Evolutionary conservation across 2,113 vertebrate genomes (phyloP).

Genomic region (Chloroceryle aenea): DNA sequence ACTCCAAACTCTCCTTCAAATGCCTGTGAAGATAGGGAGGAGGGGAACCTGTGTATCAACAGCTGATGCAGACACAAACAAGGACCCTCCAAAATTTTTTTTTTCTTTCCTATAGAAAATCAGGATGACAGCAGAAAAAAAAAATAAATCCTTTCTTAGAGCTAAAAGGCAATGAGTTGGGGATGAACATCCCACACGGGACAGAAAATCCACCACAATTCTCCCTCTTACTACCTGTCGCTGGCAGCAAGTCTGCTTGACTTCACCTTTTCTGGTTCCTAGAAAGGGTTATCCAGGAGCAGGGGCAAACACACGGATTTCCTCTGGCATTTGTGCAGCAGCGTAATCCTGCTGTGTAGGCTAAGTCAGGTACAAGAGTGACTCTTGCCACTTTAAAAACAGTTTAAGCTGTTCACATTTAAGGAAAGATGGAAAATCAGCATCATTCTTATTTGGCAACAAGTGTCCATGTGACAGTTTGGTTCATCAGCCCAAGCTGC

Average conservation of each 20-base stretch:
- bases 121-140: neutral
- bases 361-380: neutral
- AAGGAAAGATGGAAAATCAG: conserved; percentile 32
- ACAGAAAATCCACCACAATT: neutral
- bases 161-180: rapidly evolving
- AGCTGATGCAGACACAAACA: neutral
- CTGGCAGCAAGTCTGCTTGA: neutral
- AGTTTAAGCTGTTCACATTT: neutral
- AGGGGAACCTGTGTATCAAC: neutral
- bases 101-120: neutral
- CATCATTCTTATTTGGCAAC: neutral
- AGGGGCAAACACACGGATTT: rapidly evolving
- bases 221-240: neutral
- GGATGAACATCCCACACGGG: neutral
- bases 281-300: neutral
- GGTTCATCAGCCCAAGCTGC: neutral
- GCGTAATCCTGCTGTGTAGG: rapidly evolving
- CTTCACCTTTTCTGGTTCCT: neutral
- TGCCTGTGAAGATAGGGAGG: neutral
- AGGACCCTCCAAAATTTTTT: neutral
- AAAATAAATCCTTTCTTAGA: neutral
- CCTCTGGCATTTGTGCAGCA: rapidly evolving
- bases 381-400: neutral
- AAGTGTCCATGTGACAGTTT: neutral
- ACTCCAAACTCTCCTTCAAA: conserved; percentile 45